Evolutionary conservation across 2,797 vertebrate species (phyloP).

Genomic region (Cyclopterus lumpus): DNA sequence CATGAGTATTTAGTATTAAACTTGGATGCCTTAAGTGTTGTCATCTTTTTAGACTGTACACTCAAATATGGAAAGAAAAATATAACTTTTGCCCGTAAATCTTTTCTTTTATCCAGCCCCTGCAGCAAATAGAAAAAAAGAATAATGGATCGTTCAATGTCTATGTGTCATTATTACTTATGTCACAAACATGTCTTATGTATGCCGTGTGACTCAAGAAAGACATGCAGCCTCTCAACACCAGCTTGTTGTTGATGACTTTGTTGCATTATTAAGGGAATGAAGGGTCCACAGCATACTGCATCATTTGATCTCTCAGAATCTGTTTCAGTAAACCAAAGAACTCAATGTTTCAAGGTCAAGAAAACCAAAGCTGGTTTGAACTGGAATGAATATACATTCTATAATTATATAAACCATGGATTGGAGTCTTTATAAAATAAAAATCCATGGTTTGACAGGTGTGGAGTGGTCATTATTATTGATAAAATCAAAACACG

Average conservation of each 20-base stretch:
- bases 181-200: background rate
- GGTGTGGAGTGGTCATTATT: background rate
- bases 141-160: background rate
- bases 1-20: background rate
- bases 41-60: background rate
- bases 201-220: background rate
- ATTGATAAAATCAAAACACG: background rate
- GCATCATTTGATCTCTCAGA: background rate
- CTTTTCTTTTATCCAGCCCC: background rate
- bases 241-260: background rate
- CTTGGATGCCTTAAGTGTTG: background rate
- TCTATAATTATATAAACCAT: background rate
- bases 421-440: background rate
- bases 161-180: background rate
- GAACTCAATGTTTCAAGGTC: background rate
- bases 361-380: background rate
- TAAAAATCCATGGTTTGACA: background rate
- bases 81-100: background rate
- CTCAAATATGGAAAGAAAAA: background rate
- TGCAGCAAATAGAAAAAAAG: background rate
- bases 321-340: background rate
- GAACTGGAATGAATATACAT: background rate
- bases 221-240: background rate
- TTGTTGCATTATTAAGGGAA: background rate
- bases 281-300: background rate